phyloP scores from a whole-genome alignment of 2,888 invertebrate species.

The Priocnemis perturbator region DNA sequence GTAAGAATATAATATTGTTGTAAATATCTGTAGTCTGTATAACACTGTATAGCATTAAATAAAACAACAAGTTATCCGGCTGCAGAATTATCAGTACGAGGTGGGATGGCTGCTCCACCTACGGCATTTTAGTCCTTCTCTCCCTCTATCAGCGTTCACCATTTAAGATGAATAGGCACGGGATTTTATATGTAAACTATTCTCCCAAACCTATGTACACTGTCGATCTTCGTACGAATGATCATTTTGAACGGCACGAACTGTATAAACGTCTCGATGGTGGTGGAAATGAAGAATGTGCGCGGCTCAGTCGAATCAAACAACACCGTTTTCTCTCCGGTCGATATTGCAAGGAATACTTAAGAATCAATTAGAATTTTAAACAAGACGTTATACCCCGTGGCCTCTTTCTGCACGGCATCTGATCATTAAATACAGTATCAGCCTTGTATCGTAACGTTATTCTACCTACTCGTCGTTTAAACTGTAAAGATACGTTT shows the following conservation, averaged over 20 bases:
- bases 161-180: slow-evolving; percentile 63
- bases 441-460: slow-evolving; percentile 68
- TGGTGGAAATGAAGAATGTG: slow-evolving; percentile 39
- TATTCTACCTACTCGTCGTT: slow-evolving; percentile 48
- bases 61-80: slow-evolving; percentile 74
- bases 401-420: slow-evolving; percentile 22
- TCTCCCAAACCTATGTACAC: slow-evolving; percentile 52
- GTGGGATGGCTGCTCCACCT: slow-evolving; percentile 75
- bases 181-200: slow-evolving; percentile 60
- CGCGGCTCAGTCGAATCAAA: slow-evolving; percentile 27
- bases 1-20: slow-evolving; percentile 76
- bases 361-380: slow-evolving; percentile 32
- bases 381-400: slow-evolving; percentile 25
- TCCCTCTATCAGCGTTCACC: slow-evolving; percentile 43
- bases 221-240: slow-evolving; percentile 44
- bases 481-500: slow-evolving; percentile 59
- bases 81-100: slow-evolving; percentile 73
- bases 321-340: slow-evolving; percentile 16
- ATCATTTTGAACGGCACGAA: slow-evolving; percentile 40
- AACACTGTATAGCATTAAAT: slow-evolving; percentile 76
- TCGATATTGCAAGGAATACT: slow-evolving; percentile 23
- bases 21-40: slow-evolving; percentile 76
- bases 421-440: slow-evolving; percentile 65
- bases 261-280: slow-evolving; percentile 36
- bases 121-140: slow-evolving; percentile 62